Conservation (phyloP, 2,797 vertebrate genomes). For the Fistularia tabacaria region DNA sequence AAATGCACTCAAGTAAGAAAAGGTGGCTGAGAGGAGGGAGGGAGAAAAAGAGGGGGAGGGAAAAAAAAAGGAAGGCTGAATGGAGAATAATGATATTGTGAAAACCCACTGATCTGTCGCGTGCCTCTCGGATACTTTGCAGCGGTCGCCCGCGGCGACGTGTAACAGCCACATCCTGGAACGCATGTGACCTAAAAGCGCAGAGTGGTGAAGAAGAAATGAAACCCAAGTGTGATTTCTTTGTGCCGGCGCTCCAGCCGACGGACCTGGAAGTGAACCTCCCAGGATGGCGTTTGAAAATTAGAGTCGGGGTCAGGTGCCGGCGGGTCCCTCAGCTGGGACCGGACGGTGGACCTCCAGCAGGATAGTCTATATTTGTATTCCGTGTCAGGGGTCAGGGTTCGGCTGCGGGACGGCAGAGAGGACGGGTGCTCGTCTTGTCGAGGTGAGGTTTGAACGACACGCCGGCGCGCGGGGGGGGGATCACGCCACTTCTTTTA, state of each 20-base stretch:
- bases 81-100: conserved; percentile 20
- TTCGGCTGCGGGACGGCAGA: conserved; percentile 9
- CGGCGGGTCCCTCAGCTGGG: no score
- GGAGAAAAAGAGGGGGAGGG: not conserved
- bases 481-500: no score
- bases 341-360: not conserved
- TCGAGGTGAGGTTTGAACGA: conserved; percentile 36
- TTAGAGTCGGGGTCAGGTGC: not conserved
- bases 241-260: no score
- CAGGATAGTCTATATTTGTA: conserved; percentile 15
- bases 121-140: conserved; percentile 8
- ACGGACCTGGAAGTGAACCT: not conserved
- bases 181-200: conserved; percentile 4
- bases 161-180: not conserved
- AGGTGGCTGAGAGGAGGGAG: not conserved
- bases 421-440: conserved; percentile 19
- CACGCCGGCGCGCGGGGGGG: not conserved
- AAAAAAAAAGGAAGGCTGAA: conserved; percentile 8
- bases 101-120: conserved; percentile 30
- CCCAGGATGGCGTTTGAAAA: conserved; percentile 5
- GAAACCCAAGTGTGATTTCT: not conserved
- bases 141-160: not conserved
- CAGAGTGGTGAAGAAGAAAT: no score
- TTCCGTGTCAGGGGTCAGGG: conserved; percentile 21
- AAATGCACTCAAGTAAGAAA: conserved; percentile 19